Evolutionary conservation across 92 coral and sea anemone genomes (phyloP).

Genomic region (Epizoanthus rinbou): DNA sequence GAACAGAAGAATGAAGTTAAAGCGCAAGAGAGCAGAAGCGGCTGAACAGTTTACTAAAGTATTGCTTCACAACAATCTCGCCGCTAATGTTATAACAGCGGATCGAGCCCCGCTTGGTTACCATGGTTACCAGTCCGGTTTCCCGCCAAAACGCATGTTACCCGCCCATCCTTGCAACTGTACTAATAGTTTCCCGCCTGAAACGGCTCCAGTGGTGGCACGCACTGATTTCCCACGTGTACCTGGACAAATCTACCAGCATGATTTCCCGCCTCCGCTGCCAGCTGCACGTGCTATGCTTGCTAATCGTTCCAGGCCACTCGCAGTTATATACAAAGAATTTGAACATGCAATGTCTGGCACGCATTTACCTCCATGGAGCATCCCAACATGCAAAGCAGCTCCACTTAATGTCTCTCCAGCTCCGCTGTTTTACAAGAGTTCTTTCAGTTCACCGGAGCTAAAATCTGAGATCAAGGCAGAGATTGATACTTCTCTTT

Average conservation of each 20-base stretch:
- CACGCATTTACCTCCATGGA: neutral
- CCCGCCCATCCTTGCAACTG: neutral
- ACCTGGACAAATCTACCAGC: neutral
- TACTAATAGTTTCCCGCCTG: neutral
- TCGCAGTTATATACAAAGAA: neutral
- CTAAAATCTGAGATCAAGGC: neutral
- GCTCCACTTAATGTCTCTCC: neutral
- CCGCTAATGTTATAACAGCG: neutral
- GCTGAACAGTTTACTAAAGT: slow-evolving; percentile 8
- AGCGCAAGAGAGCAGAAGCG: slow-evolving; percentile 4
- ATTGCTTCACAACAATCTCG: neutral
- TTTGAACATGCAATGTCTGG: neutral
- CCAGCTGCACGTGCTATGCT: neutral
- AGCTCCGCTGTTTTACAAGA: neutral
- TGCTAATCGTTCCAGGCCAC: neutral
- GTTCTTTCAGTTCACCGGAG: neutral
- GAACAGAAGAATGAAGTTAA: slow-evolving; percentile 13
- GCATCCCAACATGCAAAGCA: neutral
- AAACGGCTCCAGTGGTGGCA: neutral
- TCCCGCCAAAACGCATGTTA: neutral
- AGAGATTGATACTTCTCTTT: neutral
- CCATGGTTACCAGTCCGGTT: neutral
- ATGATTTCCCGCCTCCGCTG: neutral
- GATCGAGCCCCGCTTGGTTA: too few species aligned
- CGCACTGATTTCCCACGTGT: neutral